A percentile compares a stretch with the other conserved stretches of the same genome.
These are phyloP conservation scores for Drosophila trapezifrons DNA, from an alignment of 1,140 invertebrate genomes.

Conservation along the genomic window DNA sequence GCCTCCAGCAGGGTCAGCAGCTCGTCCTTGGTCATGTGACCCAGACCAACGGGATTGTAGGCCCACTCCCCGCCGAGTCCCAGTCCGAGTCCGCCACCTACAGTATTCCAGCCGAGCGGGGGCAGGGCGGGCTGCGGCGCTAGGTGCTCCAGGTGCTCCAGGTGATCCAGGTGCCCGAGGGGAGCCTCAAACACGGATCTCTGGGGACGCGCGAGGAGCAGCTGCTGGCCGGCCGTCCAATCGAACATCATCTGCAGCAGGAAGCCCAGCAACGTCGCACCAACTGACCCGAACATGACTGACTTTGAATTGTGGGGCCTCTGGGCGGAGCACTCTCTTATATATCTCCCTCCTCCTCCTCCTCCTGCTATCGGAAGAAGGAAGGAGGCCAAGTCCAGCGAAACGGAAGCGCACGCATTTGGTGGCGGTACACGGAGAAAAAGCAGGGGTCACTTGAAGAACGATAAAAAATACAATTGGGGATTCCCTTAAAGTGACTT, in stretches of 20 bases:
- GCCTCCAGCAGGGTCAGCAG: constrained; percentile 74
- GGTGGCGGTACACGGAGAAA: constrained; percentile 2
- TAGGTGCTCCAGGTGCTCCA: constrained; percentile 22
- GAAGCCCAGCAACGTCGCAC: constrained; percentile 29
- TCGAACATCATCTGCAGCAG: constrained; percentile 24
- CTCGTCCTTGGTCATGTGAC: constrained; percentile 77
- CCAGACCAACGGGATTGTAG: constrained; percentile 61
- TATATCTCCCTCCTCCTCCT: constrained; percentile 16
- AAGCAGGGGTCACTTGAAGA: neutral
- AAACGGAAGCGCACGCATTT: constrained; percentile 32
- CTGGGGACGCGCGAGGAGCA: constrained; percentile 41
- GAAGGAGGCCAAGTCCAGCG: constrained; percentile 23
- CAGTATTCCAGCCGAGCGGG: constrained; percentile 47
- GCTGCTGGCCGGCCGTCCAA: constrained; percentile 33
- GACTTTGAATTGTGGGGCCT: constrained; percentile 11
- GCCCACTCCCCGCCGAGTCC: constrained; percentile 12
- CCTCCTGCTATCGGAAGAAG: constrained; percentile 20
- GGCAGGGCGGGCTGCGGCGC: neutral
- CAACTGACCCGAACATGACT: constrained; percentile 37
- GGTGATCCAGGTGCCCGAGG: neutral
- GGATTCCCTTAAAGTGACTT: too few species aligned
- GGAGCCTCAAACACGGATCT: constrained; percentile 49
- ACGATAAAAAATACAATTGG: too few species aligned
- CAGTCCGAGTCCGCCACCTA: constrained; percentile 12
- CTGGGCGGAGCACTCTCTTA: constrained; percentile 26